phyloP scores from a whole-genome alignment of 2,888 invertebrate species.

The Nezara viridula region DNA sequence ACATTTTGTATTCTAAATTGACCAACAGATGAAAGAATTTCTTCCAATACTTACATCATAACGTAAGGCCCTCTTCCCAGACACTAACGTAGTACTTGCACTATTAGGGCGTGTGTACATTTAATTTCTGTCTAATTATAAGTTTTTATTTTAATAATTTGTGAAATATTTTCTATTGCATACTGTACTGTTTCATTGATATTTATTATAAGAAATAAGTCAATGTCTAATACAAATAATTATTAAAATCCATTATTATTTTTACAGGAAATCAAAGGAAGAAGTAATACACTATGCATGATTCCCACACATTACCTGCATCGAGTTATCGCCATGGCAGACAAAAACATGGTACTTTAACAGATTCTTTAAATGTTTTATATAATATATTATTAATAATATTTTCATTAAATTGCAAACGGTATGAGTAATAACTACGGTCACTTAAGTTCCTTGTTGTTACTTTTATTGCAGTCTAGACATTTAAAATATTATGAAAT shows the following conservation, averaged over 20 bases:
- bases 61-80: too few species aligned
- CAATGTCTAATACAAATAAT: background rate
- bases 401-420: too few species aligned
- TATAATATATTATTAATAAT: background rate
- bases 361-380: background rate
- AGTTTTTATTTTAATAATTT: too few species aligned
- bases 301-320: conserved; percentile 42
- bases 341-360: background rate
- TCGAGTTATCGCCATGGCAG: conserved; percentile 3
- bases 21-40: too few species aligned
- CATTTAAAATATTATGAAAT: too few species aligned
- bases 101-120: too few species aligned
- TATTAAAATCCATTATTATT: background rate
- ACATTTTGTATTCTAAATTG: too few species aligned
- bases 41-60: too few species aligned
- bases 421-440: background rate
- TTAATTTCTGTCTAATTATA: too few species aligned
- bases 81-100: too few species aligned
- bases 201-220: background rate
- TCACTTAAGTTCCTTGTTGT: background rate
- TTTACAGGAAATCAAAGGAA: background rate
- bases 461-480: background rate
- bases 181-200: background rate
- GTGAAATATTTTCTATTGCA: too few species aligned
- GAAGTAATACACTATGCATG: background rate